Base-by-base conservation (phyloP, 2,113 vertebrate species). In the Lycocorax pyrrhopterus region DNA sequence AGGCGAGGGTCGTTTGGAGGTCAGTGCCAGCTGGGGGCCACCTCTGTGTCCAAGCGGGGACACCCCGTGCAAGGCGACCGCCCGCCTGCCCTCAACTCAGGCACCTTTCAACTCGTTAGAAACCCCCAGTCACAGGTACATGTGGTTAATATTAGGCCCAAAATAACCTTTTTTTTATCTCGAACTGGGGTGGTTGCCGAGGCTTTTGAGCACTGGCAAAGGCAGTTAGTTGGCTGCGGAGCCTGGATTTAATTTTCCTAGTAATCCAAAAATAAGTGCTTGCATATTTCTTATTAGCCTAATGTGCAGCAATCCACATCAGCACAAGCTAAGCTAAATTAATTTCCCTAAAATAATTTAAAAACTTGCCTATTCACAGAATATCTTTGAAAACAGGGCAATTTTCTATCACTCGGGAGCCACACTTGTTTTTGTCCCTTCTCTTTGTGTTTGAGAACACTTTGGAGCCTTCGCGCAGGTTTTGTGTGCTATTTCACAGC, bases 211-310 rank as follows among this genome's bases (percentile, higher is more conserved):
- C 35, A 29, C 86, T 72, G 88, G 96, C 94, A 97, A 95, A 97
- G 96, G 96, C 94, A 96, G 98, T 98, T 97, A 98, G 97, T 96
- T 95, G 96, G 90, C 92, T 88, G 91, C 2, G 33, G 98, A 98
- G 98, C 98, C 99, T 99, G 99, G 99, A 99, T 99, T 98, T 99
- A 99, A 99, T 99, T 99, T 99, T 96, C 96, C 96, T 98, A 97
- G 98, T 98, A 99, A 99, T 99, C 98, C 98, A 98, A 97, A 98
- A 98, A 97, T 99, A 99, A 99, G 98, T 98, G 98, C 98, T 98
- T 98, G 98, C 98, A 98, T 98, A 98, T 97, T 99, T 99, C 98
- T 98, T 98, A 98, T 99, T 98, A 98, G 98, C 98, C 98, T 99
- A 99, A 99, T 98, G 97, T 82, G 43, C 97, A 97, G 97, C 97